These are phyloP conservation scores for Mesocentrotus franciscanus DNA, from an alignment of 53 echinoderm and acorn worm species.

Conservation along the genomic window DNA sequence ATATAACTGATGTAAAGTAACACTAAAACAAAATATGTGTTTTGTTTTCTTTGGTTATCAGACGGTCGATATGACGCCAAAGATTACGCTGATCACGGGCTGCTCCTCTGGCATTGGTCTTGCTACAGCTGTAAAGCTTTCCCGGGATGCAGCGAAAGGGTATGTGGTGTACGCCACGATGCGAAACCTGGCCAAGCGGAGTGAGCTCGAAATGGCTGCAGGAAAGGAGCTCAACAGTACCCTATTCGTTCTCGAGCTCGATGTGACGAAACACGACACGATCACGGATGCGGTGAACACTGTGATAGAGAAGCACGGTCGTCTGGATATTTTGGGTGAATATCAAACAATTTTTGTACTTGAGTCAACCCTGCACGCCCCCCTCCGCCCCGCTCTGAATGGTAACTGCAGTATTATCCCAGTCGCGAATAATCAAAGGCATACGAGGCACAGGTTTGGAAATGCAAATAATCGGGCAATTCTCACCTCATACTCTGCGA, in stretches of 20 bases:
- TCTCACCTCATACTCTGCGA: too few species aligned
- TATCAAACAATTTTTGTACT: not conserved
- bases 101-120: slow-evolving; percentile 48
- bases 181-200: slow-evolving; percentile 12
- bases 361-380: too few species aligned
- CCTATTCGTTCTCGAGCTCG: slow-evolving; percentile 39
- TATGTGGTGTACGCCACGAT: slow-evolving; percentile 50
- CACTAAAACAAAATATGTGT: too few species aligned
- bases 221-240: slow-evolving; percentile 28
- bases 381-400: too few species aligned
- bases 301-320: slow-evolving; percentile 40
- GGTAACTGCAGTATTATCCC: too few species aligned
- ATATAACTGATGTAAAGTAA: too few species aligned
- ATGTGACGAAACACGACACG: slow-evolving; percentile 59
- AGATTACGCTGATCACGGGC: slow-evolving; percentile 44
- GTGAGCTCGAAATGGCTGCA: slow-evolving; percentile 46
- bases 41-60: not conserved
- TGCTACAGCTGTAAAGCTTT: slow-evolving; percentile 19
- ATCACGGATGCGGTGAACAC: slow-evolving; percentile 24
- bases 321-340: slow-evolving; percentile 33
- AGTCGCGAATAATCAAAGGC: too few species aligned
- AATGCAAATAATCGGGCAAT: too few species aligned
- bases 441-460: too few species aligned
- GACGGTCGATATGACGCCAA: not conserved
- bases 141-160: slow-evolving; percentile 9